Conservation (phyloP, 1,140 invertebrate genomes). For the Diabrotica undecimpunctata region DNA sequence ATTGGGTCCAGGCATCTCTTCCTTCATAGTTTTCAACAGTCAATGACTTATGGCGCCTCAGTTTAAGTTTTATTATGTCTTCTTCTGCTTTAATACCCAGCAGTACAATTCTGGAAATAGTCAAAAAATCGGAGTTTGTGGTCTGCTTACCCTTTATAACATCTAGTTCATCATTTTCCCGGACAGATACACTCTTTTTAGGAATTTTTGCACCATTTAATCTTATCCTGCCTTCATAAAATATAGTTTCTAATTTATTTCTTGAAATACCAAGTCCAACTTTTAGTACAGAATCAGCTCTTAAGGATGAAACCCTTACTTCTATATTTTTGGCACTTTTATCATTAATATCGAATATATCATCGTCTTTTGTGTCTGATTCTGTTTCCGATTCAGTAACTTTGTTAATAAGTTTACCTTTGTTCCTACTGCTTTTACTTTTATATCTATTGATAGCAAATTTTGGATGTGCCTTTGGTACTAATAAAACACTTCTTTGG, state of each 20-base stretch:
- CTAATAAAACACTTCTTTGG: no score
- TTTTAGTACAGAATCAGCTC: conserved; percentile 65
- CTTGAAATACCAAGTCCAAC: conserved; percentile 61
- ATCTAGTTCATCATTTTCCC: conserved; percentile 63
- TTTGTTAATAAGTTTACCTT: conserved; percentile 23
- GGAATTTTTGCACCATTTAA: conserved; percentile 62
- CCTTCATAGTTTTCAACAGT: conserved; percentile 60
- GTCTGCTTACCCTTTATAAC: conserved; percentile 55
- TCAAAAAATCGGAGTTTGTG: conserved; percentile 58
- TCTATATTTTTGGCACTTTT: conserved; percentile 57
- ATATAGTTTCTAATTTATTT: conserved; percentile 63
- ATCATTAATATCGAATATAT: conserved; percentile 42
- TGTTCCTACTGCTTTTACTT: conserved; percentile 24
- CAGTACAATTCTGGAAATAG: conserved; percentile 59
- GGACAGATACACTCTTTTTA: conserved; percentile 60
- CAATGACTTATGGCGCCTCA: conserved; percentile 57
- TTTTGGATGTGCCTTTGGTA: not conserved
- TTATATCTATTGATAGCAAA: conserved; percentile 8
- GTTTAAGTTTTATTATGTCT: conserved; percentile 52
- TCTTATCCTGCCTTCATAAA: conserved; percentile 65
- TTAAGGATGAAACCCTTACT: conserved; percentile 56
- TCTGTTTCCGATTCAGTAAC: conserved; percentile 25
- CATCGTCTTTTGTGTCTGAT: conserved; percentile 39
- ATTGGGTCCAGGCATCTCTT: conserved; percentile 4
- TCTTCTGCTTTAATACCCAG: conserved; percentile 48